Evolutionary conservation across 2,888 invertebrate species (phyloP).

Genomic region (Spilarctia lutea): DNA sequence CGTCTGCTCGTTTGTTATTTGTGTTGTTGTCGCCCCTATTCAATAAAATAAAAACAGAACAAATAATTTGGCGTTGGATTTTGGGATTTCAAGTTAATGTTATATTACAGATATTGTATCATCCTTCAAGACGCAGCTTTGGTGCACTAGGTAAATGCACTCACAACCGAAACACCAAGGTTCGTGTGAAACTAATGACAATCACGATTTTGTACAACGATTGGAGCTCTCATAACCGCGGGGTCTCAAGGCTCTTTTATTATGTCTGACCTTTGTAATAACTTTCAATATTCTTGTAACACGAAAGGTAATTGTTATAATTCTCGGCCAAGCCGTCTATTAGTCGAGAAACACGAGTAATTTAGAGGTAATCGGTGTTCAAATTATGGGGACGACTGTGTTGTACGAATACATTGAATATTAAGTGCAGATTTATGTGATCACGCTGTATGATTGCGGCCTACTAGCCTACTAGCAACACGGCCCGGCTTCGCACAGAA

Average conservation of each 20-base stretch:
- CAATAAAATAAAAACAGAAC: too few species aligned
- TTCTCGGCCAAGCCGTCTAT: constrained; percentile 31
- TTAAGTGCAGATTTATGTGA: neutral
- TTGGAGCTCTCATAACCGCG: constrained; percentile 28
- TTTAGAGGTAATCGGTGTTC: constrained; percentile 24
- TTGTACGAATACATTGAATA: neutral
- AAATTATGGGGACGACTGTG: constrained; percentile 6
- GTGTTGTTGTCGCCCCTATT: too few species aligned
- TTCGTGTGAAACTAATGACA: constrained; percentile 13
- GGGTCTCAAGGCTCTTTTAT: constrained; percentile 30
- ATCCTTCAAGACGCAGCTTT: neutral
- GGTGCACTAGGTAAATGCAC: neutral
- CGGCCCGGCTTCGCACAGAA: too few species aligned
- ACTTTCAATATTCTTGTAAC: constrained; percentile 42
- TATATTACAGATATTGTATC: neutral
- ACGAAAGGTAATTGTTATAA: constrained; percentile 47
- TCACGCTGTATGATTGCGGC: neutral
- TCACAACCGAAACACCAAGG: neutral
- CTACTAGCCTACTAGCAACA: too few species aligned
- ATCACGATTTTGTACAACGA: constrained; percentile 19
- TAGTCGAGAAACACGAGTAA: constrained; percentile 31
- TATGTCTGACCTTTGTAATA: constrained; percentile 41
- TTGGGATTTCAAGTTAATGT: too few species aligned
- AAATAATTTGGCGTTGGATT: too few species aligned
- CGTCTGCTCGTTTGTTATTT: too few species aligned